Evolutionary conservation across 2,888 invertebrate species (phyloP).

Genomic region (Pristionchus entomophagus): DNA sequence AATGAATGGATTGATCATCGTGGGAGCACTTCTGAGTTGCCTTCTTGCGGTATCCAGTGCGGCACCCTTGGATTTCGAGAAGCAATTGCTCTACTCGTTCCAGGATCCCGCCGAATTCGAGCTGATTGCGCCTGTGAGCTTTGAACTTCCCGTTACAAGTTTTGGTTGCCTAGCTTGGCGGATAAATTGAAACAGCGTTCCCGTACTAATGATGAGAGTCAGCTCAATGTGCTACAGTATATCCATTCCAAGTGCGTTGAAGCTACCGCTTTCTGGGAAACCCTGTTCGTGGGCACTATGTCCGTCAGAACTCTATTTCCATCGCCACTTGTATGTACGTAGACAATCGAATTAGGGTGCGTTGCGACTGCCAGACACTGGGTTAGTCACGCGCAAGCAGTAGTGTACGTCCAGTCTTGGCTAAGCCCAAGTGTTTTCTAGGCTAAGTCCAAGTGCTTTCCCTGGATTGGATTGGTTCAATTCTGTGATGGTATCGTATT

Average conservation of each 20-base stretch:
- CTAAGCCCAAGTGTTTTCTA: no score
- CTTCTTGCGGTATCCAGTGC: constrained; percentile 50
- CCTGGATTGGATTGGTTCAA: not conserved
- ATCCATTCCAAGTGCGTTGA: no score
- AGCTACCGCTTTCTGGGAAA: no score
- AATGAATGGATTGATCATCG: constrained; percentile 19
- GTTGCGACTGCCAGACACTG: no score
- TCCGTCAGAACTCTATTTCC: no score
- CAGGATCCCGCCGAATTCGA: constrained; percentile 59
- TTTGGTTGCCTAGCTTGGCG: not conserved
- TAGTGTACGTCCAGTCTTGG: not conserved
- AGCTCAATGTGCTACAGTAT: no score
- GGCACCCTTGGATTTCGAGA: constrained; percentile 58
- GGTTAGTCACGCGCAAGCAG: not conserved
- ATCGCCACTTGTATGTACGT: not conserved
- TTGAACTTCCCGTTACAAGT: not conserved
- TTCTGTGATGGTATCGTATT: not conserved
- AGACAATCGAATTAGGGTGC: not conserved
- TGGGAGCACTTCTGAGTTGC: not conserved
- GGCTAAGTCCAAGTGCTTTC: no score
- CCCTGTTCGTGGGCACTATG: no score
- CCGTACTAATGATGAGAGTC: no score
- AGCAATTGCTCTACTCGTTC: constrained; percentile 62
- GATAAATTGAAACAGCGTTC: no score
- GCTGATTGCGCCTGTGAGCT: not conserved